Conservation (phyloP, 2,888 invertebrate species). For the Caenorhabditis uteleia region DNA sequence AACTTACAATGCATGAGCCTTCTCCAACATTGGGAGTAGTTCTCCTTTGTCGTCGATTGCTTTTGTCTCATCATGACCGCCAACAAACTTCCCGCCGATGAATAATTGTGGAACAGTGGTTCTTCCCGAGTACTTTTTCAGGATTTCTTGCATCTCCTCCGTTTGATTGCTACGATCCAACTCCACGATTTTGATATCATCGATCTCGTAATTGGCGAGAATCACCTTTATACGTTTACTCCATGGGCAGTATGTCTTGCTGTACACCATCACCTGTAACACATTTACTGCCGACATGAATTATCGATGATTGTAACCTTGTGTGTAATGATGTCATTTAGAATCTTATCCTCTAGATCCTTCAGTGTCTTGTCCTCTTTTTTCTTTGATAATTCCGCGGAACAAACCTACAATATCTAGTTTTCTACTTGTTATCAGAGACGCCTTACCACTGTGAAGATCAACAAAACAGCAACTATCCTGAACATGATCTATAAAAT, state of each 20-base stretch:
- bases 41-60: constrained; percentile 47
- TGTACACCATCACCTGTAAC: constrained; percentile 58
- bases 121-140: constrained; percentile 52
- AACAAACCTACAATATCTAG: constrained; percentile 15
- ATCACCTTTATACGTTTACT: constrained; percentile 52
- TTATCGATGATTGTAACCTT: constrained; percentile 12
- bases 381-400: constrained; percentile 25
- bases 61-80: constrained; percentile 50
- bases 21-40: constrained; percentile 40
- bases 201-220: constrained; percentile 50
- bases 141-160: constrained; percentile 51
- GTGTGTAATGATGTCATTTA: constrained; percentile 33
- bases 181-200: constrained; percentile 57
- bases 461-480: too few relatives aligned
- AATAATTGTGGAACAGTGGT: constrained; percentile 57
- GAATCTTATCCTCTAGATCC: constrained; percentile 36
- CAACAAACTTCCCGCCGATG: constrained; percentile 55
- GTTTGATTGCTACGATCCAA: constrained; percentile 50
- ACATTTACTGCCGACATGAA: not conserved
- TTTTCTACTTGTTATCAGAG: too few relatives aligned
- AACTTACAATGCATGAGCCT: constrained; percentile 43
- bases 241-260: constrained; percentile 62
- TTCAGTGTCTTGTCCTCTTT: constrained; percentile 35
- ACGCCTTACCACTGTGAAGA: too few relatives aligned
- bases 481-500: too few relatives aligned